Evolutionary conservation across 1,140 invertebrate species (phyloP).

Genomic region (Sitodiplosis mosellana): DNA sequence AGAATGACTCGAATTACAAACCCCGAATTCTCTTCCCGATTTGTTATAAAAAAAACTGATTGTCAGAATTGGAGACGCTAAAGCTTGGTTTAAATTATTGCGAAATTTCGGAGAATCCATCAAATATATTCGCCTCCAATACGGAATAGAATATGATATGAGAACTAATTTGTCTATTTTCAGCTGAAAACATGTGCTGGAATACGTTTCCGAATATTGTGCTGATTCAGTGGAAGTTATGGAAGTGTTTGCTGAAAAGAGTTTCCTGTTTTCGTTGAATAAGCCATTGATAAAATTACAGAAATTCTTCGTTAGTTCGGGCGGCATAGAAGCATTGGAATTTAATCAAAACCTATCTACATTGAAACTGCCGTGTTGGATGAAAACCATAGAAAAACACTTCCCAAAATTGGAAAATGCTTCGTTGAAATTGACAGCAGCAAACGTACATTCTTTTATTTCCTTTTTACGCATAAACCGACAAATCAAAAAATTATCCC

Average conservation of each 20-base stretch:
- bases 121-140: background rate
- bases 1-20: background rate
- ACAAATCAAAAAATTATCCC: too few relatives aligned
- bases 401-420: background rate
- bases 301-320: background rate
- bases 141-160: too few relatives aligned
- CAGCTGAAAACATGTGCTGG: background rate
- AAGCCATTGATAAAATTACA: background rate
- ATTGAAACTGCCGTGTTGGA: background rate
- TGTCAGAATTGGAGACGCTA: background rate
- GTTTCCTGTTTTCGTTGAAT: background rate
- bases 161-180: too few relatives aligned
- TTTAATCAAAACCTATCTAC: background rate
- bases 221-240: background rate
- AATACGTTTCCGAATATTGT: background rate
- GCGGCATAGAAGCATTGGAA: background rate
- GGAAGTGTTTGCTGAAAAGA: background rate
- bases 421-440: background rate
- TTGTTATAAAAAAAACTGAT: background rate
- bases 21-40: background rate
- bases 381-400: background rate
- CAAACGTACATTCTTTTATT: background rate
- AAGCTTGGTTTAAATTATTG: background rate
- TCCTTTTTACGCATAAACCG: background rate
- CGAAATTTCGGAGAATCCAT: background rate